Percentiles rank a stretch among this genome's conserved stretches.
These are phyloP conservation scores for Watsonalla binaria DNA, from an alignment of 2,888 invertebrate genomes.

Conservation along the genomic window DNA sequence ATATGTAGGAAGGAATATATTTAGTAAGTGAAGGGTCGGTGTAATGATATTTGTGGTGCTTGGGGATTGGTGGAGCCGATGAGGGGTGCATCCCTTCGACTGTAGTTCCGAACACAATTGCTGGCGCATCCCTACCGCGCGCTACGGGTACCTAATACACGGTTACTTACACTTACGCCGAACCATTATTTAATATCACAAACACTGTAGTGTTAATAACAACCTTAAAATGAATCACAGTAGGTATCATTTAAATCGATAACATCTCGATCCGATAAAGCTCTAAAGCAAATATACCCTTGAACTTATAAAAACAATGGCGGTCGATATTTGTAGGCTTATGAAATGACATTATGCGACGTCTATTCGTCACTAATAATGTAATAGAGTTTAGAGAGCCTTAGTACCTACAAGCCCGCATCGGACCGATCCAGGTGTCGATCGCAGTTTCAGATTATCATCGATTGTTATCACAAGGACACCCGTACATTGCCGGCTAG, in stretches of 20 bases:
- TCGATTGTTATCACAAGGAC: constrained; percentile 63
- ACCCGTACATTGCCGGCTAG: constrained; percentile 54
- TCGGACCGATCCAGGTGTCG: constrained; percentile 66
- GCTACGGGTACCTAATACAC: constrained; percentile 56
- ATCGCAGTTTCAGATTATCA: constrained; percentile 59
- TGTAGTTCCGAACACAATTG: constrained; percentile 24
- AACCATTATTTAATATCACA: constrained; percentile 24
- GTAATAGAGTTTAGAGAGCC: constrained; percentile 20
- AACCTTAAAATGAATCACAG: background rate
- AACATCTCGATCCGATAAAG: constrained; percentile 8
- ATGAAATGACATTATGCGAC: constrained; percentile 8
- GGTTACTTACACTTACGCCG: constrained; percentile 42
- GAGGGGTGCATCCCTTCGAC: constrained; percentile 56
- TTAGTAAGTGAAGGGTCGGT: constrained; percentile 45
- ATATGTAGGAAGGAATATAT: constrained; percentile 66
- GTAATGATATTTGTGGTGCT: constrained; percentile 49
- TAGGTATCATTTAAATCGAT: background rate
- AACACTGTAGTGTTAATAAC: background rate
- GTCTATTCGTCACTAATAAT: constrained; percentile 31
- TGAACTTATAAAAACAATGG: constrained; percentile 31
- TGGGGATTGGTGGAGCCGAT: constrained; percentile 57
- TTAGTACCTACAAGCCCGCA: constrained; percentile 57
- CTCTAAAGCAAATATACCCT: constrained; percentile 24
- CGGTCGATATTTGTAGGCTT: constrained; percentile 2
- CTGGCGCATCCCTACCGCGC: constrained; percentile 42